Conservation (phyloP, 2,113 vertebrate species). For the Halcyon malimbica region DNA sequence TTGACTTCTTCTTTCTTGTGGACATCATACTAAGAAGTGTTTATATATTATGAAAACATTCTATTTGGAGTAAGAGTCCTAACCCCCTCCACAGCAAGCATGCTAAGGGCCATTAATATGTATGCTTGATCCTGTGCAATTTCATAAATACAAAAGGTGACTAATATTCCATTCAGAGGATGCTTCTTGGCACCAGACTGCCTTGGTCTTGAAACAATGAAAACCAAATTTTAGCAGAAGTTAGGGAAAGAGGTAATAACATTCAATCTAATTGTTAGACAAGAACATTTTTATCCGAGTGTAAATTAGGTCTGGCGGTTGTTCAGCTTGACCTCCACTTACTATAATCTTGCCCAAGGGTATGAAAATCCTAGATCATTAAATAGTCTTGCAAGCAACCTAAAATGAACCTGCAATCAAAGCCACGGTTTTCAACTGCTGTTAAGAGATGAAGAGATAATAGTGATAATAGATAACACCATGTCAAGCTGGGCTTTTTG, state of each 20-base stretch:
- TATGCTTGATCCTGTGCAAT: fast-evolving
- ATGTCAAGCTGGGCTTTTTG: neutral
- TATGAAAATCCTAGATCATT: conserved; percentile 64
- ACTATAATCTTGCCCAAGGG: conserved; percentile 56
- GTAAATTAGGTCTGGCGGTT: conserved; percentile 53
- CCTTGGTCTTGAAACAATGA: neutral
- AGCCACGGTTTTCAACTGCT: neutral
- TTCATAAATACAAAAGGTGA: neutral
- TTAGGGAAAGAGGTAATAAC: neutral
- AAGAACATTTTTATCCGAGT: conserved; percentile 34
- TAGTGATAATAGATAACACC: fast-evolving
- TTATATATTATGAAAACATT: neutral
- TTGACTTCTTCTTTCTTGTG: neutral
- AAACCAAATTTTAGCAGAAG: neutral
- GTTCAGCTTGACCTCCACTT: conserved; percentile 65
- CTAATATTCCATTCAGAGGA: neutral
- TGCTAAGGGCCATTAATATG: neutral
- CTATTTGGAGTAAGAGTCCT: neutral
- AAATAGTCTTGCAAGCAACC: conserved; percentile 53
- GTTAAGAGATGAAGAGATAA: neutral
- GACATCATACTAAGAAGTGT: neutral
- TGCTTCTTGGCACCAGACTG: neutral
- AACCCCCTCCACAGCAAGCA: neutral
- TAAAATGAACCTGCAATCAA: conserved; percentile 19
- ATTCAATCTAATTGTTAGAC: conserved; percentile 36